These are phyloP conservation scores for Antechinus stuartii DNA, from an alignment of 2,113 vertebrate species.

Conservation along the genomic window DNA sequence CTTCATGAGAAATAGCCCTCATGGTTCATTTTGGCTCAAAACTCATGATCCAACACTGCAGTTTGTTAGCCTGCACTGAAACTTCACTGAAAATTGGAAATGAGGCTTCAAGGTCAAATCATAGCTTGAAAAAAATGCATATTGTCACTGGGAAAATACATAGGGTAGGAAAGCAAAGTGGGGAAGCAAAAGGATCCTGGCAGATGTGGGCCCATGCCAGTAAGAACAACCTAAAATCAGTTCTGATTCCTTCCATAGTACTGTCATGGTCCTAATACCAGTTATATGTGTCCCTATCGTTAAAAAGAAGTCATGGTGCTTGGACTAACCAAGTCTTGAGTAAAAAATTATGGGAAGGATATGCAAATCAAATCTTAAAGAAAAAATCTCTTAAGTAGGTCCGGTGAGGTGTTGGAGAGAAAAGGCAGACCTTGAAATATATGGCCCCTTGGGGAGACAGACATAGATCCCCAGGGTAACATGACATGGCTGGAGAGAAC, in stretches of 20 bases:
- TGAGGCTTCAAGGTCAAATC: neutral
- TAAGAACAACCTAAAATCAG: neutral
- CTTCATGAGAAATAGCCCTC: slow-evolving; percentile 34
- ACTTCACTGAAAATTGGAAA: neutral
- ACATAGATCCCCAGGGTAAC: neutral
- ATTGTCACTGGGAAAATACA: neutral
- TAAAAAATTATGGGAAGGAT: no score
- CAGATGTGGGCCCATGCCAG: neutral
- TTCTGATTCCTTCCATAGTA: neutral
- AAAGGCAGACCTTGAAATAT: neutral
- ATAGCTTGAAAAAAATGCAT: neutral
- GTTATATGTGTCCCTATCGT: neutral
- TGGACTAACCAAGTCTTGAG: neutral
- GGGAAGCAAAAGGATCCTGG: neutral
- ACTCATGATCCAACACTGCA: neutral
- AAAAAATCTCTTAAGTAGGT: neutral
- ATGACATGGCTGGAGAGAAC: neutral
- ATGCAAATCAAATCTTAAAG: no score
- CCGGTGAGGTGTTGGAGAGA: neutral
- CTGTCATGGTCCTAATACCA: neutral
- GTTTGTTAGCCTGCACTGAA: neutral
- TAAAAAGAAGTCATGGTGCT: neutral
- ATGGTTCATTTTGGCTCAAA: slow-evolving; percentile 20
- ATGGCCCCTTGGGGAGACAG: neutral
- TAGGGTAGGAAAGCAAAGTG: neutral